phyloP scores from a whole-genome alignment of 2,888 invertebrate genomes.

The Kuschelorhynchus macadamiae region DNA sequence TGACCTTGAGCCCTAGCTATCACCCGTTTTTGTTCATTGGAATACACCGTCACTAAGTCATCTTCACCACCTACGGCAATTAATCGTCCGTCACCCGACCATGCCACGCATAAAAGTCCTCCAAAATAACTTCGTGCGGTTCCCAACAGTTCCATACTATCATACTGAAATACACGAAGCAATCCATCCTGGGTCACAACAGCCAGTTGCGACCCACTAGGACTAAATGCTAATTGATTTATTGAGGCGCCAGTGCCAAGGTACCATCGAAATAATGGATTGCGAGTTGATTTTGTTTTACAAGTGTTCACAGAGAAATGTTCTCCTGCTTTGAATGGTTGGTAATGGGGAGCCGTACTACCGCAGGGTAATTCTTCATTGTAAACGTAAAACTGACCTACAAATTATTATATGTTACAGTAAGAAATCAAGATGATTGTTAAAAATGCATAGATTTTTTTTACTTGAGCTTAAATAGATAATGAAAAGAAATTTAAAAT shows the following conservation, averaged over 20 bases:
- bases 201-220: constrained; percentile 92
- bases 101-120: constrained; percentile 96
- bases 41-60: constrained; percentile 98
- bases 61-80: constrained; percentile 99
- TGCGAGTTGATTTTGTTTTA: constrained; percentile 95
- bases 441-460: no score
- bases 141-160: constrained; percentile 96
- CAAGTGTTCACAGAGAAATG: constrained; percentile 95
- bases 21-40: constrained; percentile 90
- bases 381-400: constrained; percentile 96
- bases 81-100: constrained; percentile 97
- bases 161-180: constrained; percentile 95
- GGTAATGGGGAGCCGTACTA: constrained; percentile 92
- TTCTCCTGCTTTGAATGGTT: constrained; percentile 94
- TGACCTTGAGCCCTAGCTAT: constrained; percentile 99
- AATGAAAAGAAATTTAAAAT: no score
- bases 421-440: no score
- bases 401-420: constrained; percentile 21
- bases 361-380: constrained; percentile 95
- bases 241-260: constrained; percentile 81
- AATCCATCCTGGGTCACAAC: constrained; percentile 96
- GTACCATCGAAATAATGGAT: constrained; percentile 65
- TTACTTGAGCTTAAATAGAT: no score
- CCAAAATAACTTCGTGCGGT: constrained; percentile 97
- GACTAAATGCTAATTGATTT: constrained; percentile 98